Evolutionary conservation across 2,797 vertebrate species (phyloP).

Genomic region (Lepus oiostolus): DNA sequence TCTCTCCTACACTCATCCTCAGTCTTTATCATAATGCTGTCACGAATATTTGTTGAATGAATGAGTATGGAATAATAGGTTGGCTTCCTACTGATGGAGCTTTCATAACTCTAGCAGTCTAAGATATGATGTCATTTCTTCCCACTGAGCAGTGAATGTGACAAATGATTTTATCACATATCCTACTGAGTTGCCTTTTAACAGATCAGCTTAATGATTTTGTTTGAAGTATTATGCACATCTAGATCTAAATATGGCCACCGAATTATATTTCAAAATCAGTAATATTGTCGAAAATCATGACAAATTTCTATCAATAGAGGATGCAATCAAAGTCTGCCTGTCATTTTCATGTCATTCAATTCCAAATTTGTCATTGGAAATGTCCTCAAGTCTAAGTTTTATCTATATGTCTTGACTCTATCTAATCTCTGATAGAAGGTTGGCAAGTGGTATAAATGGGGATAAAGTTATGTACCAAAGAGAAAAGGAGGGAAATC

Average conservation of each 20-base stretch:
- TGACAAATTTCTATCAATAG: background rate
- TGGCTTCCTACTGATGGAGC: conserved; percentile 56
- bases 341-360: background rate
- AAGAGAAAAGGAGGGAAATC: background rate
- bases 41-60: conserved; percentile 51
- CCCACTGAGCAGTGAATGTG: background rate
- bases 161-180: conserved; percentile 60
- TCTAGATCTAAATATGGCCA: conserved; percentile 46
- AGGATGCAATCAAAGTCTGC: background rate
- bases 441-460: background rate
- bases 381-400: background rate
- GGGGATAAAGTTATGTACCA: background rate
- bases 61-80: conserved; percentile 16
- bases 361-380: background rate
- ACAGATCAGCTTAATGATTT: conserved; percentile 43
- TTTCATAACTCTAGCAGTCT: background rate
- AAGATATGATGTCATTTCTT: conserved; percentile 65
- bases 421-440: background rate
- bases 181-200: conserved; percentile 53
- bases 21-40: background rate
- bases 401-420: background rate
- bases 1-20: background rate
- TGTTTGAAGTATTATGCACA: conserved; percentile 5
- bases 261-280: conserved; percentile 44
- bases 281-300: background rate